Evolutionary conservation across 2,888 invertebrate species (phyloP).

Genomic region (Apamea monoglypha): DNA sequence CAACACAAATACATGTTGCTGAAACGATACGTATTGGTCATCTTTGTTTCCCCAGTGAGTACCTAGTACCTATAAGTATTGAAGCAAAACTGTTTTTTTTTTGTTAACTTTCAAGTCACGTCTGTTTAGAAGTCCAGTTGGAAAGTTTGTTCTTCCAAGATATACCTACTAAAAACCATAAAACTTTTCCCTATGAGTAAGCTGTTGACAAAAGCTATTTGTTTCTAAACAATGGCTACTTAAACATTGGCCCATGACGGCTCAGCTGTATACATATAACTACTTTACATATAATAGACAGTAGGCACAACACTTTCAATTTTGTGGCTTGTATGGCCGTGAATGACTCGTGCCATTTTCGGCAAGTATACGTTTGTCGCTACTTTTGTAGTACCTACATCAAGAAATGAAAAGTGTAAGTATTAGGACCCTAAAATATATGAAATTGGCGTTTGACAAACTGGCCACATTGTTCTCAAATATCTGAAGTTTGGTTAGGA

Average conservation of each 20-base stretch:
- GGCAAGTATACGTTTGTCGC: background rate
- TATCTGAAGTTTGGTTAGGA: background rate
- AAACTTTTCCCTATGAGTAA: background rate
- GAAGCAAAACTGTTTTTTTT: background rate
- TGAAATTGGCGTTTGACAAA: background rate
- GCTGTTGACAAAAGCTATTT: conserved; percentile 9
- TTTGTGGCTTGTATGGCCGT: conserved; percentile 23
- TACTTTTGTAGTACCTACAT: background rate
- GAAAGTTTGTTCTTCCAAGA: conserved; percentile 10
- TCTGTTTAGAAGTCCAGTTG: background rate
- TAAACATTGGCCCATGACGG: conserved; percentile 7
- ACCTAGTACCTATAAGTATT: background rate
- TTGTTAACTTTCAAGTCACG: background rate
- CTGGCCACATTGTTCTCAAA: background rate
- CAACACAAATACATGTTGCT: background rate
- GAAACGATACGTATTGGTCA: background rate
- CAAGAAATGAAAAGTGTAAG: background rate
- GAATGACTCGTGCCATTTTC: conserved; percentile 19
- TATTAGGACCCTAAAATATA: background rate
- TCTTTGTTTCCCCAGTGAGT: too few species aligned
- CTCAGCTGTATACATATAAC: conserved; percentile 27
- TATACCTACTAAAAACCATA: background rate
- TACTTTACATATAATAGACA: conserved; percentile 54
- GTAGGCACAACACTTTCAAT: conserved; percentile 47
- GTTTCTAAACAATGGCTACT: conserved; percentile 42